phyloP scores from a whole-genome alignment of 2,888 invertebrate species.

The Thereva unica region DNA sequence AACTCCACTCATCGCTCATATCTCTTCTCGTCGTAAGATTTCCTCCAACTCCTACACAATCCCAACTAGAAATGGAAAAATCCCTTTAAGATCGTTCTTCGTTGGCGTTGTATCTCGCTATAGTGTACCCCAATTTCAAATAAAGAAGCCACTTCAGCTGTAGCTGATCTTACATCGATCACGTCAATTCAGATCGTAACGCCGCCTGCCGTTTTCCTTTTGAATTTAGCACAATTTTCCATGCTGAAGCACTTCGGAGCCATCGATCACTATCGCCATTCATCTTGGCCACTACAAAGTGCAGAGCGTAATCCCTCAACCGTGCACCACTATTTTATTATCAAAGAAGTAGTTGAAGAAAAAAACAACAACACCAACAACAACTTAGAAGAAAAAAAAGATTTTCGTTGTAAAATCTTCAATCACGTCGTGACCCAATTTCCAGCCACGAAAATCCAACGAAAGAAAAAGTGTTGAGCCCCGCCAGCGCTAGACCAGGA shows the following conservation, averaged over 20 bases:
- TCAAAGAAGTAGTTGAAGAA: not conserved
- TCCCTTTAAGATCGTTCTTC: too few species aligned
- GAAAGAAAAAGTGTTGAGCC: slow-evolving; percentile 20
- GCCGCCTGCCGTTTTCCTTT: too few species aligned
- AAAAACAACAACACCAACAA: not conserved
- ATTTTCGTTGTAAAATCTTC: slow-evolving; percentile 28
- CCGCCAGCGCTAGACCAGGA: too few species aligned
- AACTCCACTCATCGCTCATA: too few species aligned
- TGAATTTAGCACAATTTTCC: not conserved
- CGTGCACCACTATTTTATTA: slow-evolving; percentile 34
- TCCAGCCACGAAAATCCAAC: slow-evolving; percentile 33
- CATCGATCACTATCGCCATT: not conserved
- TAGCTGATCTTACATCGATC: too few species aligned
- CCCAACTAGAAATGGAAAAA: too few species aligned
- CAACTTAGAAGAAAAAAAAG: slow-evolving; percentile 4
- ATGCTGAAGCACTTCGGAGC: not conserved
- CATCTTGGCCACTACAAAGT: slow-evolving; percentile 8
- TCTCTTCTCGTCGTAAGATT: too few species aligned
- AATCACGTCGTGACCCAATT: slow-evolving; percentile 39
- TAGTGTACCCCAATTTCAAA: too few species aligned
- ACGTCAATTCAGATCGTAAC: too few species aligned
- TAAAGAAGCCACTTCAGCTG: too few species aligned
- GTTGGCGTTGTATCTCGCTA: too few species aligned
- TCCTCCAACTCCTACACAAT: too few species aligned
- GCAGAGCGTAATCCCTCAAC: slow-evolving; percentile 24